Evolutionary conservation across 2,888 invertebrate genomes (phyloP), one percentile per base, ranked within the genome.

Genomic region (Caradrina clavipalpis): DNA sequence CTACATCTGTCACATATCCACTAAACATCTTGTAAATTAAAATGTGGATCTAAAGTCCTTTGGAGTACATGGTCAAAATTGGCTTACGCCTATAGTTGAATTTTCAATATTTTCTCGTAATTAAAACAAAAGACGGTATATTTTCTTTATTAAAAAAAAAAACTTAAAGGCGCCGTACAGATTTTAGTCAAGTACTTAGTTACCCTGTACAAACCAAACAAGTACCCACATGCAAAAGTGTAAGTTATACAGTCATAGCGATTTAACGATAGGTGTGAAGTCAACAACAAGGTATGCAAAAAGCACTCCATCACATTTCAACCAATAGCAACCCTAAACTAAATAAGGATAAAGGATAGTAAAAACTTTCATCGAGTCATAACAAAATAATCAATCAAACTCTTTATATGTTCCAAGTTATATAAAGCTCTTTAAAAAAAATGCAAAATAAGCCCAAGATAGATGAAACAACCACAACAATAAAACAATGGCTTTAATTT

Each of bases 211-310:
- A 4, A 17, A 45, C 4, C 17, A 39, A 45, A 45, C 42, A 45
- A 45, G 17, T 45, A 42, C 31, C 5, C 7, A 35, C 39, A 39
- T 10, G 39, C 39, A 11, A 39, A 39, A 39, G 39, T 39, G 39
- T 15, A 15, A 13, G 42, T 7, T n/a, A n/a, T n/a, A n/a, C n/a
- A 64, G 3, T 6, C 22, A n/a, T 13, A n/a, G 15, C 7, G 21
- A 26, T 55, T 42, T 67, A 35, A 68, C 45, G 21, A 54, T 0
- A n/a, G 13, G n/a, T 19, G n/a, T 53, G 7, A 53, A 67, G 13
- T 66, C 4, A 21, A 45, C 58, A 58, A 7, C 2, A 4, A 17
- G 21, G 19, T 2, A 56, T 10, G 65, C 13, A 64, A 65, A 42
- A 64, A 15, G 7, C 8, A 65, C 17, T 19, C 19, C 6, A 49